Base-by-base conservation (phyloP, 2,113 vertebrate species). In the Ameiurus melas region DNA sequence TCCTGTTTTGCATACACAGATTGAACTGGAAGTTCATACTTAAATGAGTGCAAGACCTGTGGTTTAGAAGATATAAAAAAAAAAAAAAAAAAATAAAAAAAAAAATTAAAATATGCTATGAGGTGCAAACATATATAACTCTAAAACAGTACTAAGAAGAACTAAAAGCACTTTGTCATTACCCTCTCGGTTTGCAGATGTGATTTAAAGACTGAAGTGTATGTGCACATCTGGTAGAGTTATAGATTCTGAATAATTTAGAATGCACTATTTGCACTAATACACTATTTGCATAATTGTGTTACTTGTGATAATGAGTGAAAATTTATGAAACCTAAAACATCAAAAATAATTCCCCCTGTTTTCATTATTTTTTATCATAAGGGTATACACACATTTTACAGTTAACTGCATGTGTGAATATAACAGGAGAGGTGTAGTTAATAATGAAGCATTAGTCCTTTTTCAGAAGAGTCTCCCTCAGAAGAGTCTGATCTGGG, bases 401-500 rank as follows among this genome's bases (percentile, higher is more conserved):
- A 58, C 9, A 81, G n/a, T 20, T 9, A 58, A 62, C 13, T 43
- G 20, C 43, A 43, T 25, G 30, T 39, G 55, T 82, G 2, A 62
- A 60, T 62, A 39, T 0, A 4, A 5, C 25, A 14, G 20, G 20
- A 47, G 33, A 9, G 10, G 33, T 33, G 5, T 66, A 81, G 60
- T 36, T 53, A 88, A 64, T 62, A 73, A 53, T 62, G 43, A 57
- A 77, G 43, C 36, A 53, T 83, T 71, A 75, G 55, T 14, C 27
- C 6, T 75, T 25, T 10, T 43, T 62, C 39, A 60, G 5, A 47
- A 47, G 5, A 60, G 30, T 14, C 70, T 78, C 14, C 51, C 51
- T 57, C 10, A 33, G 27, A 88, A 85, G 71, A 88, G 77, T 22
- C 70, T 17, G 88, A 89, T 92, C 93, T 89, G 87, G 88, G 87